Conservation (phyloP, 1,140 invertebrate genomes). For the Apis florea region DNA sequence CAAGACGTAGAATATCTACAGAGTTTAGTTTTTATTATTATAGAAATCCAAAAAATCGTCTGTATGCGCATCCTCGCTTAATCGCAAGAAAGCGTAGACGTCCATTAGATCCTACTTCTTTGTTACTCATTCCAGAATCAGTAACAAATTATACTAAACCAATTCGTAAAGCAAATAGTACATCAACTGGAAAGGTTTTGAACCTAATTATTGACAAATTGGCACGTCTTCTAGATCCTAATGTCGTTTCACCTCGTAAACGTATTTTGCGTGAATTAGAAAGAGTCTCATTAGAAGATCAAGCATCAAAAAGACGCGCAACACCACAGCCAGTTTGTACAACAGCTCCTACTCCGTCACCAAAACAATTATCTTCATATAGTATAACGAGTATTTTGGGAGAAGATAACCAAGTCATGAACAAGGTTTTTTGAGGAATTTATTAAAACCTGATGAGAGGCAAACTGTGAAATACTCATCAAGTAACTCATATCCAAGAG, state of each 20-base stretch:
- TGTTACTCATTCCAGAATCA: conserved; percentile 74
- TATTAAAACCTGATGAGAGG: conserved; percentile 77
- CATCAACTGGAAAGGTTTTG: conserved; percentile 70
- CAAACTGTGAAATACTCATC: conserved; percentile 77
- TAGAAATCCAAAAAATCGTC: conserved; percentile 79
- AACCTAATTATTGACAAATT: conserved; percentile 79
- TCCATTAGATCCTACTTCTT: conserved; percentile 79
- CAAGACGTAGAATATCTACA: conserved; percentile 86
- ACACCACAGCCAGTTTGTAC: conserved; percentile 72
- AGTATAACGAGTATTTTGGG: conserved; percentile 89
- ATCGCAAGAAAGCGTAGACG: conserved; percentile 82
- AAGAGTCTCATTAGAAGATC: conserved; percentile 86
- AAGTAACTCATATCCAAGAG: conserved; percentile 73
- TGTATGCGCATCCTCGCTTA: conserved; percentile 78
- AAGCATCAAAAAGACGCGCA: conserved; percentile 77
- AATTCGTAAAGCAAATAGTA: conserved; percentile 66
- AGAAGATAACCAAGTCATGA: conserved; percentile 77
- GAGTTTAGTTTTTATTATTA: conserved; percentile 88
- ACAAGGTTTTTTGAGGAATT: conserved; percentile 77
- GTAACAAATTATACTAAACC: conserved; percentile 77
- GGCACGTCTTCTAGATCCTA: conserved; percentile 77
- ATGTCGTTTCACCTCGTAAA: conserved; percentile 86
- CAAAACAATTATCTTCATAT: conserved; percentile 85
- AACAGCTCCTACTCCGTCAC: conserved; percentile 69
- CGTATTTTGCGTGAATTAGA: conserved; percentile 87